phyloP scores from a whole-genome alignment of 2,797 vertebrate species.

The Melanotaenia parkinsoni region DNA sequence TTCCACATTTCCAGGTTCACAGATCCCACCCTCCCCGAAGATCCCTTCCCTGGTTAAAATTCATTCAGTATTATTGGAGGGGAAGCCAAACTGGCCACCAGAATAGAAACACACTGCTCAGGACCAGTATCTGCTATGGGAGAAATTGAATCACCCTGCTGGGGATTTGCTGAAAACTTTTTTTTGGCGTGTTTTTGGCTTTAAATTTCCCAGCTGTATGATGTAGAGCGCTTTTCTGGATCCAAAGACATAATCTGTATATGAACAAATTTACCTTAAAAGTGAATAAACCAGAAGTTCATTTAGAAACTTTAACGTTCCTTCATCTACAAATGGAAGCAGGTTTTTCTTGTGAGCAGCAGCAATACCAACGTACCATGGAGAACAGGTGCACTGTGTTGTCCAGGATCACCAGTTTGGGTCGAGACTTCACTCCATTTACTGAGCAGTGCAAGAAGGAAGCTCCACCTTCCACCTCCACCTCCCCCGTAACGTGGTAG shows the following conservation, averaged over 20 bases:
- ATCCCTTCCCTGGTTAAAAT: too few relatives aligned
- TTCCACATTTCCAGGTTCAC: too few relatives aligned
- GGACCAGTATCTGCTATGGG: not conserved
- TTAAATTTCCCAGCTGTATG: too few relatives aligned
- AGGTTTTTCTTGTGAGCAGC: not conserved
- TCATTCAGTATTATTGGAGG: too few relatives aligned
- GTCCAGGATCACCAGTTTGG: constrained; percentile 90
- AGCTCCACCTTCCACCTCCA: constrained; percentile 80
- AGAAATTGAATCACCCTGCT: too few relatives aligned
- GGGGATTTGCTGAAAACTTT: too few relatives aligned
- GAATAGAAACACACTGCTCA: not conserved
- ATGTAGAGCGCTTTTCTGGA: too few relatives aligned
- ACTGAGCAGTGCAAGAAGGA: constrained; percentile 88
- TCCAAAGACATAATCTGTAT: too few relatives aligned
- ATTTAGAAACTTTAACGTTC: not conserved
- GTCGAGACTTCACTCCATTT: constrained; percentile 85
- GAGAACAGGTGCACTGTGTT: constrained; percentile 92
- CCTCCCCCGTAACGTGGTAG: constrained; percentile 86
- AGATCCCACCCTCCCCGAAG: too few relatives aligned
- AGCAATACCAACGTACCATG: constrained; percentile 73
- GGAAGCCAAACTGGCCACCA: too few relatives aligned
- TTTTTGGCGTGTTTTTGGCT: too few relatives aligned
- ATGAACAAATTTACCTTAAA: too few relatives aligned
- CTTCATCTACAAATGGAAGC: not conserved
- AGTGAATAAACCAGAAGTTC: not conserved